Conservation (phyloP, 1,140 invertebrate species). For the Hyphantria cunea region DNA sequence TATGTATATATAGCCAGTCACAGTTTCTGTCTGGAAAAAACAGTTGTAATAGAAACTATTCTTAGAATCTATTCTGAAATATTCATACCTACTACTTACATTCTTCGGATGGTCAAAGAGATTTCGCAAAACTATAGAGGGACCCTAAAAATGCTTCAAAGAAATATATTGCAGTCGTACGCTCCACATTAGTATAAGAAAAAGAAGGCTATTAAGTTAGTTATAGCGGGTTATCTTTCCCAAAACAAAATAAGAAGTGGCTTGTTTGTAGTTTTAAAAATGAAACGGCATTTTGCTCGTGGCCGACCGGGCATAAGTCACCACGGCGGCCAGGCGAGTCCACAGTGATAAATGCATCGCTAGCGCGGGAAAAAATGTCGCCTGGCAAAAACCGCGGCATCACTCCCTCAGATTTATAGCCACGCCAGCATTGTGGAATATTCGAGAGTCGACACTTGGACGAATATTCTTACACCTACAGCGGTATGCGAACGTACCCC, state of each 20-base stretch:
- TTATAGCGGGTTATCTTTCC: constrained; percentile 7
- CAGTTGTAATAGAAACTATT: too few relatives aligned
- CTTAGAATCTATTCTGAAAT: too few relatives aligned
- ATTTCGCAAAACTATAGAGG: too few relatives aligned
- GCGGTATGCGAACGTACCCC: constrained; percentile 63
- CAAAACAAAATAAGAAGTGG: constrained; percentile 25
- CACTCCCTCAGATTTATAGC: constrained; percentile 73
- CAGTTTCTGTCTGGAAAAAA: too few relatives aligned
- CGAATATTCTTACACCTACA: constrained; percentile 66
- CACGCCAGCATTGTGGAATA: constrained; percentile 68
- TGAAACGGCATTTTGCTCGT: constrained; percentile 62
- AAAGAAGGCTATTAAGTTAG: constrained; percentile 1
- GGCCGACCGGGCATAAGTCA: constrained; percentile 72
- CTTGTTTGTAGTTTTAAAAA: constrained; percentile 51
- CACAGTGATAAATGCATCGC: constrained; percentile 67
- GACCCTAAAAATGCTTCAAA: too few relatives aligned
- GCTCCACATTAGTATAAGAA: too few relatives aligned
- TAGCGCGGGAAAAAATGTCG: constrained; percentile 80
- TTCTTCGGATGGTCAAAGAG: too few relatives aligned
- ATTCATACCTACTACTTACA: too few relatives aligned
- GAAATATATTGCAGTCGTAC: too few relatives aligned
- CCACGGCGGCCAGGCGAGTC: constrained; percentile 41
- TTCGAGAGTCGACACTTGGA: constrained; percentile 62
- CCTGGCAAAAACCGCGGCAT: constrained; percentile 71
- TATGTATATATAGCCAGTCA: too few relatives aligned